A percentile compares a stretch with the other conserved stretches of the same genome.
phyloP scores from a whole-genome alignment of 2,797 vertebrate genomes.

The Scyliorhinus canicula region DNA sequence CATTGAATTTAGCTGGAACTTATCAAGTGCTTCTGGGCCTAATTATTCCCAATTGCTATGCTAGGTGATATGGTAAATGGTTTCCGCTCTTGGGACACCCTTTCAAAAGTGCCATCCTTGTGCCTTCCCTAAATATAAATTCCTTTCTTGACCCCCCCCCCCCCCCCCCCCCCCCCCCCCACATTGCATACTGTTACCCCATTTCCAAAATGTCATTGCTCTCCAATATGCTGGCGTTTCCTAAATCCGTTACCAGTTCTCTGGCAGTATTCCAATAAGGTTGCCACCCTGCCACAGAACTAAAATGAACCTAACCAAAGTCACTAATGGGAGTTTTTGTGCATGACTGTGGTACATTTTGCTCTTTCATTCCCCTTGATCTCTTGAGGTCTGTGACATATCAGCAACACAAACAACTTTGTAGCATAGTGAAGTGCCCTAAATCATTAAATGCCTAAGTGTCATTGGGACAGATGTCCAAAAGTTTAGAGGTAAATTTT shows the following conservation, averaged over 20 bases:
- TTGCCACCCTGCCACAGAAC: background rate
- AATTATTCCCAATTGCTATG: background rate
- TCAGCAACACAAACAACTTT: background rate
- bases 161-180: background rate
- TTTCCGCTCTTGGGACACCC: background rate
- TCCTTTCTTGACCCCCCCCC: background rate
- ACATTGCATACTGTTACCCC: background rate
- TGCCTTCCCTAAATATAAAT: background rate
- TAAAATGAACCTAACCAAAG: background rate
- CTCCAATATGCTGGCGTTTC: background rate
- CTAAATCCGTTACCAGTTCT: background rate
- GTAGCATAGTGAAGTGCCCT: too few relatives aligned
- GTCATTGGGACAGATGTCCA: too few relatives aligned
- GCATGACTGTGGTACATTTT: background rate
- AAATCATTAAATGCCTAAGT: too few relatives aligned
- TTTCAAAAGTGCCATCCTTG: background rate
- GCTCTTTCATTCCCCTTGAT: background rate
- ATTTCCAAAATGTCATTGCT: background rate
- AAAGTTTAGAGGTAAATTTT: too few relatives aligned
- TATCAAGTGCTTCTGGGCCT: background rate
- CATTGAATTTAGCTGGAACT: background rate
- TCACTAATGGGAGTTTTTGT: background rate
- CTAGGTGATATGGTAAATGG: background rate
- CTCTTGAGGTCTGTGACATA: background rate
- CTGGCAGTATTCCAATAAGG: background rate